phyloP scores from a whole-genome alignment of 2,888 invertebrate species.

The Leucozona laternaria region DNA sequence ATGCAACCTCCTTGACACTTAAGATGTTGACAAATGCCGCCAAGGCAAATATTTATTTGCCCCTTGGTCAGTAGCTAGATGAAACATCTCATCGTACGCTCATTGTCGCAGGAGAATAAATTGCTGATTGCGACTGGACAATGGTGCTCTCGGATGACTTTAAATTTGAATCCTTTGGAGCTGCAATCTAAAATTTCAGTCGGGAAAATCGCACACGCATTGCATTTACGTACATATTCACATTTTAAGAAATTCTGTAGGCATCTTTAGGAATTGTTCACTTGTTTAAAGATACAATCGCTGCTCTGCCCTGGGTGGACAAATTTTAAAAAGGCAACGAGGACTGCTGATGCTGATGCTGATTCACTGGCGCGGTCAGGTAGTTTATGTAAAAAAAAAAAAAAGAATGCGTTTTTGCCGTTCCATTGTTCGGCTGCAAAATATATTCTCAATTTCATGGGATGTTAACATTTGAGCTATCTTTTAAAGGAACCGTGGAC shows the following conservation, averaged over 20 bases:
- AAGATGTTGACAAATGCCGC: slow-evolving; percentile 75
- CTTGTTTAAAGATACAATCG: slow-evolving; percentile 57
- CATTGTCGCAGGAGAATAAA: slow-evolving; percentile 72
- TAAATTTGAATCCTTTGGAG: slow-evolving; percentile 69
- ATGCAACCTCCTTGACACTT: slow-evolving; percentile 54
- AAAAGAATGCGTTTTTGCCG: slow-evolving; percentile 22
- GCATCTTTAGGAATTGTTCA: slow-evolving; percentile 46
- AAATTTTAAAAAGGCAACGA: slow-evolving; percentile 27
- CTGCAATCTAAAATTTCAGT: slow-evolving; percentile 60
- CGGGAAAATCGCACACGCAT: slow-evolving; percentile 11
- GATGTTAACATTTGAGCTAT: slow-evolving; percentile 37
- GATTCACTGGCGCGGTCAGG: slow-evolving; percentile 12
- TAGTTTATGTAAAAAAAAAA: slow-evolving; percentile 16
- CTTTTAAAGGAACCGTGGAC: slow-evolving; percentile 10
- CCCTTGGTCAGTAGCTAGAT: slow-evolving; percentile 32
- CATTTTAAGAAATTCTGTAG: not conserved
- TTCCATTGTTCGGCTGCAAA: slow-evolving; percentile 45
- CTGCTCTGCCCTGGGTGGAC: slow-evolving; percentile 21
- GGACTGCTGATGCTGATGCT: too few species aligned
- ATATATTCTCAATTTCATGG: slow-evolving; percentile 56
- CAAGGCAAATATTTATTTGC: slow-evolving; percentile 57
- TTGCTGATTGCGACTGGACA: slow-evolving; percentile 72
- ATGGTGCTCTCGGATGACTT: slow-evolving; percentile 60
- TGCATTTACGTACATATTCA: not conserved
- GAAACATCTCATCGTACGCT: slow-evolving; percentile 54